Evolutionary conservation across 1,140 invertebrate genomes (phyloP).

Genomic region (Mycetomoellerius zeteki): DNA sequence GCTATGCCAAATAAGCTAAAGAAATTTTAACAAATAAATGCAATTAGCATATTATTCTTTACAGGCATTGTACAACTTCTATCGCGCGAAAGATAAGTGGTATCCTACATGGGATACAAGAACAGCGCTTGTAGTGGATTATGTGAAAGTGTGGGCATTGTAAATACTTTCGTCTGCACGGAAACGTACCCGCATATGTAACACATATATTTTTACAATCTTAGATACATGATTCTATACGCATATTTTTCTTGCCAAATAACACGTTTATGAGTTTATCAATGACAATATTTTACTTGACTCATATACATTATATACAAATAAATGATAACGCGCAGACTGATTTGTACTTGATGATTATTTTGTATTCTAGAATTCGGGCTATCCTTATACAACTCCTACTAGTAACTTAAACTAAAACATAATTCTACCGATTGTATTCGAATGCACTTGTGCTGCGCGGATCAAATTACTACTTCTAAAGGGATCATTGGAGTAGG

Average conservation of each 20-base stretch:
- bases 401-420: background rate
- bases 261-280: background rate
- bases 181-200: background rate
- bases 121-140: conserved; percentile 89
- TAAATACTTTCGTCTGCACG: conserved; percentile 76
- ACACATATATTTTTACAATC: conserved; percentile 26
- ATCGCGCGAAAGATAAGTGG: conserved; percentile 87
- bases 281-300: background rate
- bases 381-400: background rate
- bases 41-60: conserved; percentile 50
- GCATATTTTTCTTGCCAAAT: background rate
- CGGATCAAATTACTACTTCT: background rate
- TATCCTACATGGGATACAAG: conserved; percentile 88
- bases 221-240: background rate
- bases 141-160: conserved; percentile 88
- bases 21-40: background rate
- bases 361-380: background rate
- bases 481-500: conserved; percentile 24
- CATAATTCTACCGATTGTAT: background rate
- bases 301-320: background rate
- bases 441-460: background rate
- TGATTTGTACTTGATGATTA: conserved; percentile 4
- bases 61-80: conserved; percentile 87
- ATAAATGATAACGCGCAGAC: conserved; percentile 19
- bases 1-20: background rate